Percentiles rank a stretch among this genome's conserved stretches.
These are phyloP conservation scores for Lamprotornis superbus DNA, from an alignment of 2,113 vertebrate species.

Conservation along the genomic window DNA sequence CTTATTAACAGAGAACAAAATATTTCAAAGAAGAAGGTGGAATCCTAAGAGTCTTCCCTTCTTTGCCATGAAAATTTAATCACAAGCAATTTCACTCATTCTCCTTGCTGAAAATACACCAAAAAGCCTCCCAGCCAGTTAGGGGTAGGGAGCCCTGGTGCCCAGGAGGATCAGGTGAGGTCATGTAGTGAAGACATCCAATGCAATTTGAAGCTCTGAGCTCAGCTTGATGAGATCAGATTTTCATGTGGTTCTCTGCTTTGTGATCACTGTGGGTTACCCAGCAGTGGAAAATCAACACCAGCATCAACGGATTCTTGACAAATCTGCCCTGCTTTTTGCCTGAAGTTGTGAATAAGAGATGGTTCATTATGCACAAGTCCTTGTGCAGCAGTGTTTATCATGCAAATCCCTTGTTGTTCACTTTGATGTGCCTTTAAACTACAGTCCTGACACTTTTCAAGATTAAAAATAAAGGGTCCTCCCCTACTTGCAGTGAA, in stretches of 20 bases:
- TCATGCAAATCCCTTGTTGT: not conserved
- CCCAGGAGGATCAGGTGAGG: conserved; percentile 14
- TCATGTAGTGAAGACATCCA: not conserved
- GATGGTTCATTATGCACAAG: conserved; percentile 5
- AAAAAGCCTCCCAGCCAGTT: not conserved
- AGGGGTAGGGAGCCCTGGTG: not conserved
- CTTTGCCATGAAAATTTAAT: conserved; percentile 55
- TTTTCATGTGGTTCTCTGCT: not conserved
- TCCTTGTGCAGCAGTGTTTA: not conserved
- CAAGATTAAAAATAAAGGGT: not conserved
- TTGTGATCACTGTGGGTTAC: conserved; percentile 31
- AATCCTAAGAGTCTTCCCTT: conserved; percentile 41
- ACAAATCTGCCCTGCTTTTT: not conserved
- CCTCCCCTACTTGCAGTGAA: not conserved
- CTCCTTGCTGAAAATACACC: conserved; percentile 27
- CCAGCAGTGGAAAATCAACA: conserved; percentile 10
- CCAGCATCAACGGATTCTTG: not conserved
- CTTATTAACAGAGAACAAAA: conserved; percentile 49
- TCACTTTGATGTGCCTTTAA: conserved; percentile 23
- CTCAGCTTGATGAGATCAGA: not conserved
- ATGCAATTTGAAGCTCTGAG: conserved; percentile 17
- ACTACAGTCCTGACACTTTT: not conserved
- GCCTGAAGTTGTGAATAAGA: not conserved
- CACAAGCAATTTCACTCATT: conserved; percentile 50
- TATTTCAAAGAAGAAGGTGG: conserved; percentile 37